phyloP scores from a whole-genome alignment of 2,888 invertebrate species.

The Stomorhina lunata region DNA sequence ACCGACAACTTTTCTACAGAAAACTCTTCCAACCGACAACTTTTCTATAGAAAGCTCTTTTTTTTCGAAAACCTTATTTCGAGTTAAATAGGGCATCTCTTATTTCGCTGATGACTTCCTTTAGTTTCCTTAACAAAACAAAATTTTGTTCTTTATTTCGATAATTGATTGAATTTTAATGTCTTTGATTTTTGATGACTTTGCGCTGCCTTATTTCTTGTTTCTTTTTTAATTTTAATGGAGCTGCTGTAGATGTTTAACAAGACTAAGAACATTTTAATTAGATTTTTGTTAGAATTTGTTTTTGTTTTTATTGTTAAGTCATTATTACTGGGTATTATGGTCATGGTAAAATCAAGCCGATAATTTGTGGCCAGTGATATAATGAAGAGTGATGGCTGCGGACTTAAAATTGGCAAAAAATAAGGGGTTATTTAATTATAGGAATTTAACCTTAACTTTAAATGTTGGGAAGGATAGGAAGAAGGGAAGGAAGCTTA shows the following conservation, averaged over 20 bases:
- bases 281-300: conserved; percentile 53
- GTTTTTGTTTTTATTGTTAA: neutral
- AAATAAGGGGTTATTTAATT: no score
- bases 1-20: no score
- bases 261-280: conserved; percentile 60
- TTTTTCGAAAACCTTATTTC: neutral
- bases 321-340: neutral
- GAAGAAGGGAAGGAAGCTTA: no score
- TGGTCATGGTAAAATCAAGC: no score
- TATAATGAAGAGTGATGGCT: no score
- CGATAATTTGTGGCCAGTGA: no score
- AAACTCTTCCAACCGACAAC: no score
- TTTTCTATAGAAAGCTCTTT: no score
- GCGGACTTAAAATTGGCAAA: no score
- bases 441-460: no score
- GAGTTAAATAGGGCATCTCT: neutral
- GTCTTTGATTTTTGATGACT: conserved; percentile 44
- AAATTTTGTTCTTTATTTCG: neutral
- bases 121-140: neutral
- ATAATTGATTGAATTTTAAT: conserved; percentile 41
- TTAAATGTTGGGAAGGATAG: no score
- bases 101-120: neutral
- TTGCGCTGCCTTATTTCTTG: conserved; percentile 2
- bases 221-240: conserved; percentile 13
- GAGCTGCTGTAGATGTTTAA: conserved; percentile 37